phyloP scores from a whole-genome alignment of 92 coral and sea anemone genomes.

The Actinernus sp. region DNA sequence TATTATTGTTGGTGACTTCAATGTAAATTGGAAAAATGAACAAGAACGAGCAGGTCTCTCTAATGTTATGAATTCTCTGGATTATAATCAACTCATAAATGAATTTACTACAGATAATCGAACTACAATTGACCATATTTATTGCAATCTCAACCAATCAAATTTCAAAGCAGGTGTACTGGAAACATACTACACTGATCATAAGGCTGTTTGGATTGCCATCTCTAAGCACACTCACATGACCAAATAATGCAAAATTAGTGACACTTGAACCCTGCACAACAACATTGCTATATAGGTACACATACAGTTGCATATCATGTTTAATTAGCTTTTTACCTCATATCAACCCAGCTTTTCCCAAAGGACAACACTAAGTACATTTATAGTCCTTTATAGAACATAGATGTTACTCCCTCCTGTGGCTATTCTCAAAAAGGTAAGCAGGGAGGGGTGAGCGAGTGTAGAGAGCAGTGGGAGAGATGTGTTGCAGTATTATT shows the following conservation, averaged over 20 bases:
- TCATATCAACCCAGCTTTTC: no score
- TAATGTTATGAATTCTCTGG: not conserved
- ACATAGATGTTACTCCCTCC: no score
- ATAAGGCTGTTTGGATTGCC: slow-evolving; percentile 40
- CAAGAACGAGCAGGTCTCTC: not conserved
- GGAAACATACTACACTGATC: slow-evolving; percentile 57
- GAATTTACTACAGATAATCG: slow-evolving; percentile 1
- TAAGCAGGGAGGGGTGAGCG: no score
- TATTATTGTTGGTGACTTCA: not conserved
- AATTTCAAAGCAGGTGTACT: not conserved
- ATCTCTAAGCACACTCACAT: not conserved
- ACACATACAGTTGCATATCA: no score
- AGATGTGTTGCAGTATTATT: no score
- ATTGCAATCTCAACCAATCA: not conserved
- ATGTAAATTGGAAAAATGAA: slow-evolving; percentile 5
- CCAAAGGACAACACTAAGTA: no score
- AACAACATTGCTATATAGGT: no score
- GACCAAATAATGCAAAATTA: not conserved
- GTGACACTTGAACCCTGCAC: not conserved
- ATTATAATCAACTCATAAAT: not conserved
- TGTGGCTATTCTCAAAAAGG: no score
- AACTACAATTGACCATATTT: slow-evolving; percentile 11
- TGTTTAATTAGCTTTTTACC: no score
- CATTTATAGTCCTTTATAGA: no score
- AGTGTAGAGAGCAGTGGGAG: no score